Conservation (phyloP, 1,140 invertebrate genomes). For the Phenacoccus solenopsis region DNA sequence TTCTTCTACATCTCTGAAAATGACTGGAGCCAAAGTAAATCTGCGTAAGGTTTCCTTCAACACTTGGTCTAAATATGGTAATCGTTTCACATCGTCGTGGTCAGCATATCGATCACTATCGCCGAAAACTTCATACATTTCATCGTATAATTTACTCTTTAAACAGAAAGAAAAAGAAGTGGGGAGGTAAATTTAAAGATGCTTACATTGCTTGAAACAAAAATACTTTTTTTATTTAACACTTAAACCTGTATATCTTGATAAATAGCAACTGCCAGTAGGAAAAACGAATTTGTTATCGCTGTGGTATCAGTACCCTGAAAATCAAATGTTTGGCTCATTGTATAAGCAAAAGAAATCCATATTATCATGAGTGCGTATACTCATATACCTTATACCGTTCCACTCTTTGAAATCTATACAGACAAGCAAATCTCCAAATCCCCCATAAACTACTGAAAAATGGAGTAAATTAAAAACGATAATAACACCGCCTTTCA, state of each 20-base stretch:
- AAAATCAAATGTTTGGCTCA: slow-evolving; percentile 30
- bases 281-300: slow-evolving; percentile 35
- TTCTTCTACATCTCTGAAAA: slow-evolving; percentile 40
- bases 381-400: too few species aligned
- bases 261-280: slow-evolving; percentile 41
- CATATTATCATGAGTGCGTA: too few species aligned
- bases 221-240: background rate
- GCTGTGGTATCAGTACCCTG: slow-evolving; percentile 56
- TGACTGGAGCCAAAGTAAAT: slow-evolving; percentile 45
- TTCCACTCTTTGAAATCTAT: too few species aligned
- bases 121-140: slow-evolving; percentile 39
- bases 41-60: slow-evolving; percentile 24
- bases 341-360: background rate
- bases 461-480: too few species aligned
- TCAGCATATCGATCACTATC: slow-evolving; percentile 34
- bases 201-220: background rate
- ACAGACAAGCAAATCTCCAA: too few species aligned
- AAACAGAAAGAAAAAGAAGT: slow-evolving; percentile 15
- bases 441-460: too few species aligned
- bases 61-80: slow-evolving; percentile 24
- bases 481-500: too few species aligned
- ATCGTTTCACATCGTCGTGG: slow-evolving; percentile 39
- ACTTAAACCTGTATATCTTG: slow-evolving; percentile 40
- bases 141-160: slow-evolving; percentile 35
- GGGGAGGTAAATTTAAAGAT: background rate